Evolutionary conservation across 2,113 vertebrate species (phyloP).

Genomic region (Cyprinodon variegatus): DNA sequence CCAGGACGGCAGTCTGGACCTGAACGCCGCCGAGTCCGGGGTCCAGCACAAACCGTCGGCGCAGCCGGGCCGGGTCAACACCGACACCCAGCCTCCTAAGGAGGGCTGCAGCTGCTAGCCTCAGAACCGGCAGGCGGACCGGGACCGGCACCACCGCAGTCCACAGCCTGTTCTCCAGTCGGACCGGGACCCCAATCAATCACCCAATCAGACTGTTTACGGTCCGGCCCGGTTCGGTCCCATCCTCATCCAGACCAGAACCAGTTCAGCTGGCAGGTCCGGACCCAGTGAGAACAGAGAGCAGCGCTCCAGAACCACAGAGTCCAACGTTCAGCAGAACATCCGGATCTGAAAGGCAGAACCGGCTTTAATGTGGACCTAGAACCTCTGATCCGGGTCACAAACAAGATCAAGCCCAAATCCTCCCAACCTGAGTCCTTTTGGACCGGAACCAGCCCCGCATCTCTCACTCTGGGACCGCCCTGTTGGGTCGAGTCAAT

Average conservation of each 20-base stretch:
- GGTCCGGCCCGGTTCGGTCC: neutral
- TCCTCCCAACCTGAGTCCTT: too few relatives aligned
- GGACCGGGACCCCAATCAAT: neutral
- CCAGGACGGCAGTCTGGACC: slow-evolving; percentile 97
- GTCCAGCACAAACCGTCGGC: slow-evolving; percentile 98
- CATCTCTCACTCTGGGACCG: too few relatives aligned
- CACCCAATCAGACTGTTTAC: neutral
- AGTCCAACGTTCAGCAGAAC: neutral
- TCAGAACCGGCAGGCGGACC: slow-evolving; percentile 15
- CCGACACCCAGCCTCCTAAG: slow-evolving; percentile 91
- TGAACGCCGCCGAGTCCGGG: slow-evolving; percentile 95
- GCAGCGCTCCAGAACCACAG: neutral
- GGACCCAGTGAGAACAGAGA: neutral
- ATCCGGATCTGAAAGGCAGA: too few relatives aligned
- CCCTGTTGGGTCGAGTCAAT: neutral
- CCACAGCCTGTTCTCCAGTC: neutral
- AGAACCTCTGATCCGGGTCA: neutral
- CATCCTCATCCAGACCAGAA: neutral
- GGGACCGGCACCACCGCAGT: neutral
- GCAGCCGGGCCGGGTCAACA: slow-evolving; percentile 90
- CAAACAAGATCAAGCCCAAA: neutral
- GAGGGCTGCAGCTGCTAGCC: slow-evolving; percentile 97
- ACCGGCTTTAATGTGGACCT: too few relatives aligned
- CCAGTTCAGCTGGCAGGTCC: neutral
- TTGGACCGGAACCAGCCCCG: neutral